These are phyloP conservation scores for Pecten maximus DNA, from an alignment of 2,888 invertebrate genomes.

Conservation along the genomic window DNA sequence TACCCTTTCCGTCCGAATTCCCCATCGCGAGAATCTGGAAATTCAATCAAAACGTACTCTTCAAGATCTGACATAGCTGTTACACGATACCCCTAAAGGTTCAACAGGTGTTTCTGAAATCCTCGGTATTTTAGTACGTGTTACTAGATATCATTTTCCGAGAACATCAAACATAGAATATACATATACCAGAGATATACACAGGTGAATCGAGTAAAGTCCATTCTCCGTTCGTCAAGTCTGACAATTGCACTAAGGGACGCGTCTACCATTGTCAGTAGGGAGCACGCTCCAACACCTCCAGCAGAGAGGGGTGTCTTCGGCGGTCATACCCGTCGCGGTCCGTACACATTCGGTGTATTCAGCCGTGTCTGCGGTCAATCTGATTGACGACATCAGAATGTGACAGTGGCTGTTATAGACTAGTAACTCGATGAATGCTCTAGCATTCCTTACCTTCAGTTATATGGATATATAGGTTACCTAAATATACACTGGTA, in stretches of 20 bases:
- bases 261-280: not conserved
- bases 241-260: conserved; percentile 20
- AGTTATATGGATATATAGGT: conserved; percentile 4
- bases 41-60: conserved; percentile 6
- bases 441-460: conserved; percentile 13
- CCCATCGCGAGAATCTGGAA: not conserved
- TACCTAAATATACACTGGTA: not conserved
- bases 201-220: conserved; percentile 9
- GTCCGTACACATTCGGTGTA: not conserved
- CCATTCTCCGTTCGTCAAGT: not conserved
- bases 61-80: not conserved
- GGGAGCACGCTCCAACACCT: conserved; percentile 6
- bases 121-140: not conserved
- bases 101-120: conserved; percentile 27
- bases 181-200: conserved; percentile 23
- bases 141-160: not conserved
- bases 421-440: not conserved
- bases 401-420: conserved; percentile 1
- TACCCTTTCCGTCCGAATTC: not conserved
- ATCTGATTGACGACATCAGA: not conserved
- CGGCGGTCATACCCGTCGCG: not conserved
- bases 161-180: conserved; percentile 14
- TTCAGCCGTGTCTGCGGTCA: not conserved
- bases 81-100: not conserved
- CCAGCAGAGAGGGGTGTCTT: not conserved